phyloP scores from a whole-genome alignment of 2,113 vertebrate species.

The Ardeotis arabs region DNA sequence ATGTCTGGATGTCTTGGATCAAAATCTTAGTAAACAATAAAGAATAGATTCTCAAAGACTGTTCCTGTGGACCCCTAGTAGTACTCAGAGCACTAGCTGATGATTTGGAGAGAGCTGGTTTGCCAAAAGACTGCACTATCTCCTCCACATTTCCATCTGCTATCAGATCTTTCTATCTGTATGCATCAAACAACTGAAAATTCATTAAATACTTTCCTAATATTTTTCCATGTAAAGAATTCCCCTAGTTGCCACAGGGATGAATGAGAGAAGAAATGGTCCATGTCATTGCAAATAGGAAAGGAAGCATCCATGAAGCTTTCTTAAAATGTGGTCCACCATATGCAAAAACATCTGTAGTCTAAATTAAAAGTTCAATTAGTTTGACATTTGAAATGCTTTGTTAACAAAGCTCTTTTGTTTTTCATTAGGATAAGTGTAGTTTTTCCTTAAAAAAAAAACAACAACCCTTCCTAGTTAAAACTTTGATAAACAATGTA shows the following conservation, averaged over 20 bases:
- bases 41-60: not conserved
- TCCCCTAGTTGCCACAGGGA: not conserved
- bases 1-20: not conserved
- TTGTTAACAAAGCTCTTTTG: conserved; percentile 52
- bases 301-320: not conserved
- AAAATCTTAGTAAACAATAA: not conserved
- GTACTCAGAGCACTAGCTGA: not conserved
- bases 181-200: not conserved
- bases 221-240: not conserved
- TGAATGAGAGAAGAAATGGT: not conserved
- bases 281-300: not conserved
- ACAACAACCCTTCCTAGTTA: not conserved
- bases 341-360: conserved; percentile 28
- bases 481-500: conserved; percentile 4
- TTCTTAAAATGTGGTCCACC: not conserved
- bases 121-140: not conserved
- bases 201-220: conserved; percentile 13
- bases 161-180: not conserved
- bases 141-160: not conserved
- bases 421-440: conserved; percentile 22
- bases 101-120: not conserved
- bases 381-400: conserved; percentile 1
- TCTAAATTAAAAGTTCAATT: conserved; percentile 3
- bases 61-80: not conserved
- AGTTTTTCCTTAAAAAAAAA: not conserved